Evolutionary conservation across 2,797 vertebrate species (phyloP).

Genomic region (Megaceryle alcyon): DNA sequence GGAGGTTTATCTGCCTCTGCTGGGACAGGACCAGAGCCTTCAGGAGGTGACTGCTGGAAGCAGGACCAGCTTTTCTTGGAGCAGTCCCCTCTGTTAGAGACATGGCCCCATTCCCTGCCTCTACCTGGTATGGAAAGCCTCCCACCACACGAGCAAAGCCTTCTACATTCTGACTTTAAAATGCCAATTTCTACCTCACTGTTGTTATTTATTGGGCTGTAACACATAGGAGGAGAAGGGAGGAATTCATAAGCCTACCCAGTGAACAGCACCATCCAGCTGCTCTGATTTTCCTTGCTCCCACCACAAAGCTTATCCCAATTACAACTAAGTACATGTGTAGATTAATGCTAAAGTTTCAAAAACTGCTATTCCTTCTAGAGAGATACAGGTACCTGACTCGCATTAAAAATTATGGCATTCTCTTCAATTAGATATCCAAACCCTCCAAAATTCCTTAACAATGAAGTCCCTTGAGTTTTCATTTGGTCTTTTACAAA

Average conservation of each 20-base stretch:
- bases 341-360: neutral
- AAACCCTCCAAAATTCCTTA: neutral
- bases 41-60: neutral
- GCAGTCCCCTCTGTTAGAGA: rapidly evolving
- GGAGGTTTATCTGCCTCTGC: rapidly evolving
- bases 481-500: neutral
- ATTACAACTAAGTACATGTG: neutral
- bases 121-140: neutral
- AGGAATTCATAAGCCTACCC: neutral
- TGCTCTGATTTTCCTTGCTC: neutral
- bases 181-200: neutral
- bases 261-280: neutral
- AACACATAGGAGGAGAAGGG: neutral
- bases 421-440: neutral
- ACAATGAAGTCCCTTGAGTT: neutral
- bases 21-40: neutral
- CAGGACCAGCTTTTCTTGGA: neutral
- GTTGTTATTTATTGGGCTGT: neutral
- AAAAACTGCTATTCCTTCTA: neutral
- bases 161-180: neutral
- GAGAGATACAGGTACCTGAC: neutral
- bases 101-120: neutral
- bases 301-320: neutral
- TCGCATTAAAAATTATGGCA: neutral
- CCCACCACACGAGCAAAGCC: neutral